These are phyloP conservation scores for Stenotaenia linearis DNA, from an alignment of 2,888 invertebrate species.

Conservation along the genomic window DNA sequence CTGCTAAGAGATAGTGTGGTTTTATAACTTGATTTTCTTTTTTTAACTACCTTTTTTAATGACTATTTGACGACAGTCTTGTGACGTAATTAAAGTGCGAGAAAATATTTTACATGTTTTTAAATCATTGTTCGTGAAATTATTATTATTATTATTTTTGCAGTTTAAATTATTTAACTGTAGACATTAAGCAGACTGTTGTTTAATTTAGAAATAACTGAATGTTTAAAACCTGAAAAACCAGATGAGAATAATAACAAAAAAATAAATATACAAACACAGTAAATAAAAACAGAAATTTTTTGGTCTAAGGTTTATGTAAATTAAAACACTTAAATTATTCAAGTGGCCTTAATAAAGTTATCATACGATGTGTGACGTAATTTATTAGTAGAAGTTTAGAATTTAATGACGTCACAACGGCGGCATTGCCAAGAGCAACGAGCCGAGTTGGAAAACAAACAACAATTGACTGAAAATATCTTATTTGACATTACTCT, in stretches of 20 bases:
- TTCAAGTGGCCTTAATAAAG: neutral
- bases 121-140: too few species aligned
- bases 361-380: neutral
- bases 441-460: constrained; percentile 1
- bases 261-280: too few species aligned
- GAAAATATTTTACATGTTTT: too few species aligned
- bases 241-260: neutral
- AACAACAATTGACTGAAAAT: neutral
- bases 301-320: too few species aligned
- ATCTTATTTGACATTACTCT: neutral
- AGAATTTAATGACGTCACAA: neutral
- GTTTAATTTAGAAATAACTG: neutral
- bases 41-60: too few species aligned
- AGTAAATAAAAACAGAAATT: too few species aligned
- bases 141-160: neutral
- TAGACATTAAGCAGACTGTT: neutral
- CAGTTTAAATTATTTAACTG: neutral
- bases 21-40: too few species aligned
- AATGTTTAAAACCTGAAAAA: neutral
- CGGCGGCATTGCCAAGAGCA: neutral
- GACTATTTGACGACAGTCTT: too few species aligned
- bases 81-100: too few species aligned
- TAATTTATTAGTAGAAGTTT: neutral
- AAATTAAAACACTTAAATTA: too few species aligned
- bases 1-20: too few species aligned